Evolutionary conservation across 2,888 invertebrate species (phyloP), one percentile per base, ranked within the genome.

Genomic region (Conistra vaccinii): DNA sequence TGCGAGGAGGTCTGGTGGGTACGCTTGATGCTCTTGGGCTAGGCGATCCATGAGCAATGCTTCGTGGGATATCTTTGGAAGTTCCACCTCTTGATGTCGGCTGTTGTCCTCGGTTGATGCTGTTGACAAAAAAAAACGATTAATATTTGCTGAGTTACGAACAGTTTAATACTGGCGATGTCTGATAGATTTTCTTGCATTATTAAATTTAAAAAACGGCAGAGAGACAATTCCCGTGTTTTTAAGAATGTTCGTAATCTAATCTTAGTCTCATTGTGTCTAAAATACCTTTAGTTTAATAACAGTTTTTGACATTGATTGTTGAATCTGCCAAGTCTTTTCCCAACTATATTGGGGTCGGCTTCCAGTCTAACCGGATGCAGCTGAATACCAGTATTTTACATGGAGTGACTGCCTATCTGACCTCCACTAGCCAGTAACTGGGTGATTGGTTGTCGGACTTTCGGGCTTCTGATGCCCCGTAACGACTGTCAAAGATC

Each of bases 1-100:
- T 2, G 98, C 97, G 74, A 98, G 95, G 17, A 98, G 96, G 92
- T 98, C 98, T 14, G 98, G 98, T 35, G 98, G 98, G 91, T 98
- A 97, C 26, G 98, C 97, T 60, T 97, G 97, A 76, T 97, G 97
- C 26, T 96, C 96, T 76, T 96, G 96, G 0, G 95, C 84, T 88
- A 96, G 92, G 66, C 95, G 90, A 57, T 95, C 93, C 69, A 95
- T 86, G 81, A 97, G 93, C 81, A 97, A 87, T 60, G 94, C 92
- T 83, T 97, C 97, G 85, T 96, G 96, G 1, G 97, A 94, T 78
- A 96, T 94, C 76, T 96, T 96, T 10, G 97, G 96, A 51, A 97
- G 94, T 70, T 97, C 97, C 78, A 97, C 94, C 62, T 97, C 97
- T 76, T 97, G 95, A 26, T 97, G 97, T 58, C 97, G 97, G 29